A percentile compares a stretch with the other conserved stretches of the same genome.
These are phyloP conservation scores for Epinotia nisella DNA, from an alignment of 2,888 invertebrate genomes.

Conservation along the genomic window DNA sequence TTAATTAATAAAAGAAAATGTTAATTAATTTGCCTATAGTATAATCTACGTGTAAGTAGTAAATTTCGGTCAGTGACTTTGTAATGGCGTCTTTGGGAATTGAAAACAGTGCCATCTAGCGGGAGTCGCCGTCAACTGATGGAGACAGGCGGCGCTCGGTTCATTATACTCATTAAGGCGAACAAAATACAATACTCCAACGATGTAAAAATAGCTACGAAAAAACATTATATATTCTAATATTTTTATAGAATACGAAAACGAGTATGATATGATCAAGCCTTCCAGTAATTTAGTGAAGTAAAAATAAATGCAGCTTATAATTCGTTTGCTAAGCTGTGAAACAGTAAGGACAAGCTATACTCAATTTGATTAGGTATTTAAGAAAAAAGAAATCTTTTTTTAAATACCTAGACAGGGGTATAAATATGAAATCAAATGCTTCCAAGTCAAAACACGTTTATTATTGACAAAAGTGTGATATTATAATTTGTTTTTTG, in stretches of 20 bases:
- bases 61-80: slow-evolving; percentile 57
- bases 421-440: slow-evolving; percentile 62
- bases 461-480: slow-evolving; percentile 78
- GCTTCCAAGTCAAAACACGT: slow-evolving; percentile 77
- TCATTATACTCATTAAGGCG: slow-evolving; percentile 66
- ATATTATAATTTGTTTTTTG: slow-evolving; percentile 82
- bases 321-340: slow-evolving; percentile 70
- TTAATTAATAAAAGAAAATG: slow-evolving; percentile 15
- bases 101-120: slow-evolving; percentile 57
- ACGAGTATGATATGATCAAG: slow-evolving; percentile 81
- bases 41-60: slow-evolving; percentile 37
- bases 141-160: slow-evolving; percentile 57
- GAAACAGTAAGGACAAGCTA: slow-evolving; percentile 64
- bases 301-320: slow-evolving; percentile 73
- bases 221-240: slow-evolving; percentile 79
- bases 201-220: slow-evolving; percentile 73
- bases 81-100: slow-evolving; percentile 54
- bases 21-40: slow-evolving; percentile 31
- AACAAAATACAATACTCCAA: slow-evolving; percentile 77
- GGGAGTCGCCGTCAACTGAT: slow-evolving; percentile 42
- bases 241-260: slow-evolving; percentile 84
- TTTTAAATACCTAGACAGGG: slow-evolving; percentile 14
- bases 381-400: slow-evolving; percentile 4
- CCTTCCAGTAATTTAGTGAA: slow-evolving; percentile 84
- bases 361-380: slow-evolving; percentile 20